Percentiles rank a stretch among this genome's conserved stretches.
Conservation (phyloP, 2,888 invertebrate genomes). For the Drymonia ruficornis region DNA sequence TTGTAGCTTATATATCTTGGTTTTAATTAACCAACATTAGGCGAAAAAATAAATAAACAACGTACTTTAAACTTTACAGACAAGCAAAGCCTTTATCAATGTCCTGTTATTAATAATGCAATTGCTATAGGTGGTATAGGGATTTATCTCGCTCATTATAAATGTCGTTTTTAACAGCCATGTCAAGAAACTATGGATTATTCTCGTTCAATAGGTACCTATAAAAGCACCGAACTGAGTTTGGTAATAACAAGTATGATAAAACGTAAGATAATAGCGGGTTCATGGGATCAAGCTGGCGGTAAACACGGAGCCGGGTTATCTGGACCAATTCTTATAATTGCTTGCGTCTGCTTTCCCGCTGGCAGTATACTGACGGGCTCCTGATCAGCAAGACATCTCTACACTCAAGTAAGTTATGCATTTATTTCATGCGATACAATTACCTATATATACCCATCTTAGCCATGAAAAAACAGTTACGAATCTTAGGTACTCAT, state of each 20-base stretch:
- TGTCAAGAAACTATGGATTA: background rate
- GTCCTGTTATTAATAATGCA: too few relatives aligned
- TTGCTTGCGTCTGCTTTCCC: constrained; percentile 46
- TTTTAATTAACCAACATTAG: too few relatives aligned
- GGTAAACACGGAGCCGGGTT: constrained; percentile 66
- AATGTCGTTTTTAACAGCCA: background rate
- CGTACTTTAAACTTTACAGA: too few relatives aligned
- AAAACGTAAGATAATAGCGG: constrained; percentile 47
- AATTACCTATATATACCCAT: too few relatives aligned
- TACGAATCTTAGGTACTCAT: too few relatives aligned
- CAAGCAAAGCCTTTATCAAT: too few relatives aligned
- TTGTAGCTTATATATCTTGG: too few relatives aligned
- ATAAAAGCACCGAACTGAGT: constrained; percentile 25
- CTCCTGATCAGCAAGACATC: constrained; percentile 47
- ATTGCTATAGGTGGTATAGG: too few relatives aligned
- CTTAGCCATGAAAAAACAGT: too few relatives aligned
- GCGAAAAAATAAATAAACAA: too few relatives aligned
- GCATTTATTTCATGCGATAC: too few relatives aligned
- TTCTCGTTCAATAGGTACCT: constrained; percentile 1
- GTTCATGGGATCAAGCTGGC: constrained; percentile 42
- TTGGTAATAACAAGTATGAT: constrained; percentile 51
- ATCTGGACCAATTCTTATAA: constrained; percentile 61
- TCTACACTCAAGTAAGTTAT: constrained; percentile 56
- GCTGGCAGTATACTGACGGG: constrained; percentile 46
- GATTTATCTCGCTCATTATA: too few relatives aligned